These are phyloP conservation scores for Lophura nycthemera DNA, from an alignment of 2,113 vertebrate species.

Conservation along the genomic window DNA sequence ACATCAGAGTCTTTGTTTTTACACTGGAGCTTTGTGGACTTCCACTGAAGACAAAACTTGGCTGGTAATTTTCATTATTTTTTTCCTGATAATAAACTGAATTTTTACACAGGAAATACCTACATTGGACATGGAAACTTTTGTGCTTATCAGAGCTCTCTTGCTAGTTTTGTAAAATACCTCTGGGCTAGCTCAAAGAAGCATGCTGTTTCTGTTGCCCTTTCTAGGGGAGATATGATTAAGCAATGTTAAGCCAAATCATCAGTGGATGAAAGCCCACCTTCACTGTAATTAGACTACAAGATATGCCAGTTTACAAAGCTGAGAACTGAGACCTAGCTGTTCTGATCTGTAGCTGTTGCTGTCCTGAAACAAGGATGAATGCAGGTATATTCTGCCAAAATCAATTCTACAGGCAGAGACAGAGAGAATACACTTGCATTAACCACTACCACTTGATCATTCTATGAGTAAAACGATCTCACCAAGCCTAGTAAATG, in stretches of 20 bases:
- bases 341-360: neutral
- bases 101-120: neutral
- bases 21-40: neutral
- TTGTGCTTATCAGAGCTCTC: neutral
- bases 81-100: neutral
- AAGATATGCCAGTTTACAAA: neutral
- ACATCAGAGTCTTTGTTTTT: neutral
- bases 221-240: neutral
- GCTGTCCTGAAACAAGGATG: conserved; percentile 11
- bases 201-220: neutral
- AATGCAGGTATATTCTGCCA: neutral
- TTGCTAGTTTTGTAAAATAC: neutral
- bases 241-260: neutral
- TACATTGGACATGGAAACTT: neutral
- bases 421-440: conserved; percentile 4
- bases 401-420: conserved; percentile 10
- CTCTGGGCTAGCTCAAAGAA: neutral
- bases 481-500: neutral
- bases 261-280: neutral
- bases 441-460: conserved; percentile 32
- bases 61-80: neutral
- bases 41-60: neutral
- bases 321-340: neutral
- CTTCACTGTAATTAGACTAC: neutral
- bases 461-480: neutral